Evolutionary conservation across 1,140 invertebrate genomes (phyloP).

Genomic region (Hestina assimilis): DNA sequence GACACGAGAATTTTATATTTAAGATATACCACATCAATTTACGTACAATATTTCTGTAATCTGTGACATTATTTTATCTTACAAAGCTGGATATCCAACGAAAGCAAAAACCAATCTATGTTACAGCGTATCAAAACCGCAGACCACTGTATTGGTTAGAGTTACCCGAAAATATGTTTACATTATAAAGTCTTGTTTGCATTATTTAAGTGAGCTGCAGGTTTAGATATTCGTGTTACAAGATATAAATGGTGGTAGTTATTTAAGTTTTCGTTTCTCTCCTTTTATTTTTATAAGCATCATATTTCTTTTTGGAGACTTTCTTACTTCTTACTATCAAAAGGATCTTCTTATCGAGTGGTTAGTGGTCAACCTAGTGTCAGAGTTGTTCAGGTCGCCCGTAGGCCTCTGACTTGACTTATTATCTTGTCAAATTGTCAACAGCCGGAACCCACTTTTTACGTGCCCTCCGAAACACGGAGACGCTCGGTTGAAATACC

Average conservation of each 20-base stretch:
- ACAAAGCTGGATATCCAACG: conserved; percentile 10
- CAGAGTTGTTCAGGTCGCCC: too few species aligned
- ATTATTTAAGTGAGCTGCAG: too few species aligned
- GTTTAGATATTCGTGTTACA: background rate
- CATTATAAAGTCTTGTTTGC: too few species aligned
- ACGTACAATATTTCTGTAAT: background rate
- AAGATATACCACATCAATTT: conserved; percentile 15
- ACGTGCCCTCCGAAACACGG: too few species aligned
- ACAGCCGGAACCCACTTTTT: too few species aligned
- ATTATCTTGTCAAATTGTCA: too few species aligned
- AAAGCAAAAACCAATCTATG: conserved; percentile 19
- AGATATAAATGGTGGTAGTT: background rate
- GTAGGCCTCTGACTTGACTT: too few species aligned
- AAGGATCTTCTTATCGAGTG: too few species aligned
- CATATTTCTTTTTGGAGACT: background rate
- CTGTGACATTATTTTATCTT: conserved; percentile 12
- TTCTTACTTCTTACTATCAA: background rate
- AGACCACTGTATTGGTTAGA: conserved; percentile 11
- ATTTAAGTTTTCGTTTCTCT: background rate
- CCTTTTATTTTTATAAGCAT: background rate
- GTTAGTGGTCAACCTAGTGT: too few species aligned
- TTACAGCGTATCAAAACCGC: conserved; percentile 5
- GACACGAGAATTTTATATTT: background rate
- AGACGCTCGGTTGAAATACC: too few species aligned
- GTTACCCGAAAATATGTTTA: conserved; percentile 2